A percentile compares a stretch with the other conserved stretches of the same genome.
These are phyloP conservation scores for Tholera decimalis DNA, from an alignment of 2,888 invertebrate genomes.

Conservation along the genomic window DNA sequence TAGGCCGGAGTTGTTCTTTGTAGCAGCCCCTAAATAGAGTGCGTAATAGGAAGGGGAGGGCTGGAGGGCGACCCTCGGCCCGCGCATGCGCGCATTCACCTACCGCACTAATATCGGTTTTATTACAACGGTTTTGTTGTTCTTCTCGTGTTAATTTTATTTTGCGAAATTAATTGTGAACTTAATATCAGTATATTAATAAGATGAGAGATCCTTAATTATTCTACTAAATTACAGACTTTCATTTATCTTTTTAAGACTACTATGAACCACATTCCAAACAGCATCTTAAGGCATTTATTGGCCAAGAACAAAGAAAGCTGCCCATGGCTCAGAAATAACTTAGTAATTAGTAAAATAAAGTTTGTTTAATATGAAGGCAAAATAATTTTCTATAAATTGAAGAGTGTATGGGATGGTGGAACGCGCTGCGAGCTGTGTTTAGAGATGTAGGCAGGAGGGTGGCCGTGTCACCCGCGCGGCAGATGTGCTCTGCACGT, in stretches of 20 bases:
- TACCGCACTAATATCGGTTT: slow-evolving; percentile 86
- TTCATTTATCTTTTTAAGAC: not conserved
- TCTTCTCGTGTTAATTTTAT: slow-evolving; percentile 76
- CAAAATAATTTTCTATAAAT: slow-evolving; percentile 32
- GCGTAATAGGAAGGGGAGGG: slow-evolving; percentile 89
- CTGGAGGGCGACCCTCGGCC: slow-evolving; percentile 76
- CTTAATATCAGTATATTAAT: slow-evolving; percentile 40
- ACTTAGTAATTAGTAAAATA: slow-evolving; percentile 3
- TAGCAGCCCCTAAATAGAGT: slow-evolving; percentile 91
- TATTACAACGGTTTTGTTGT: slow-evolving; percentile 86
- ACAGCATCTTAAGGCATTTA: slow-evolving; percentile 7
- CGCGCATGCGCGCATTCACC: slow-evolving; percentile 82
- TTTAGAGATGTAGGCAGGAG: slow-evolving; percentile 71
- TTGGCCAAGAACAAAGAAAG: slow-evolving; percentile 38
- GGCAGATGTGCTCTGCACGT: slow-evolving; percentile 86
- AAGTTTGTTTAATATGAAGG: slow-evolving; percentile 12
- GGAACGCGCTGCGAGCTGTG: slow-evolving; percentile 49
- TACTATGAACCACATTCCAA: slow-evolving; percentile 7
- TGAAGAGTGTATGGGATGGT: slow-evolving; percentile 43
- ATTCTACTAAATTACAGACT: slow-evolving; percentile 12
- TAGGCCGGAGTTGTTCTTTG: slow-evolving; percentile 87
- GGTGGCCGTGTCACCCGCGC: slow-evolving; percentile 74
- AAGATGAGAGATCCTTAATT: slow-evolving; percentile 22
- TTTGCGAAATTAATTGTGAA: slow-evolving; percentile 60
- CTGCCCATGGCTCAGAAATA: not conserved